Evolutionary conservation across 2,888 invertebrate genomes (phyloP).

Genomic region (Euzetes globulus): DNA sequence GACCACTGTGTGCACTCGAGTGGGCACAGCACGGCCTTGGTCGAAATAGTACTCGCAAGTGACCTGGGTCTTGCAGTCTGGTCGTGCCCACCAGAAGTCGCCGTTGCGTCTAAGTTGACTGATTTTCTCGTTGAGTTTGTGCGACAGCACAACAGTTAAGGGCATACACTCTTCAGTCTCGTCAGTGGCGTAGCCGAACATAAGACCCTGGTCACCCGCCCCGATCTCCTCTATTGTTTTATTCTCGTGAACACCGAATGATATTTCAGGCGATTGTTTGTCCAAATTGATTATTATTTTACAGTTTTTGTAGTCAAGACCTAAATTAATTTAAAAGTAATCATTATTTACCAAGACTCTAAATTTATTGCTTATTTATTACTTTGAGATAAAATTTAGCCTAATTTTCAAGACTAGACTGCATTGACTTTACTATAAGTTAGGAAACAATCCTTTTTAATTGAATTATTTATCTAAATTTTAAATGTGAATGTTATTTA

Average conservation of each 20-base stretch:
- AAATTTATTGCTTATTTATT: not conserved
- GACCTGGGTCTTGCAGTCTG: slow-evolving; percentile 52
- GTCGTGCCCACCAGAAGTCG: slow-evolving; percentile 48
- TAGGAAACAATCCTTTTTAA: too few species aligned
- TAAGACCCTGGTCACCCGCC: slow-evolving; percentile 85
- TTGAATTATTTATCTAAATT: too few species aligned
- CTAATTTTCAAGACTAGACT: too few species aligned
- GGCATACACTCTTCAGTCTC: slow-evolving; percentile 52
- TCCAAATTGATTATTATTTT: slow-evolving; percentile 95
- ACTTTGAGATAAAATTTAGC: too few species aligned
- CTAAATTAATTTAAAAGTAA: slow-evolving; percentile 52
- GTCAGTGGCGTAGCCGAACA: slow-evolving; percentile 52
- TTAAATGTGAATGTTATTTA: too few species aligned
- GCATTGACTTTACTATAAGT: too few species aligned
- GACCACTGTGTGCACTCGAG: slow-evolving; percentile 54
- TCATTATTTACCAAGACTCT: not conserved
- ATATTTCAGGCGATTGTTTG: slow-evolving; percentile 92
- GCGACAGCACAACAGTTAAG: slow-evolving; percentile 49
- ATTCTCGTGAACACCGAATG: slow-evolving; percentile 86
- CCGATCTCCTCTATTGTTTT: slow-evolving; percentile 89
- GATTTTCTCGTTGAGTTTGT: slow-evolving; percentile 48
- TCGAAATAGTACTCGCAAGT: slow-evolving; percentile 53
- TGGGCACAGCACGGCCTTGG: slow-evolving; percentile 51
- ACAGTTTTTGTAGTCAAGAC: slow-evolving; percentile 99
- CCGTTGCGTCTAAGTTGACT: slow-evolving; percentile 48